phyloP scores from a whole-genome alignment of 2,113 vertebrate genomes.

The Nothobranchius kuhntae region DNA sequence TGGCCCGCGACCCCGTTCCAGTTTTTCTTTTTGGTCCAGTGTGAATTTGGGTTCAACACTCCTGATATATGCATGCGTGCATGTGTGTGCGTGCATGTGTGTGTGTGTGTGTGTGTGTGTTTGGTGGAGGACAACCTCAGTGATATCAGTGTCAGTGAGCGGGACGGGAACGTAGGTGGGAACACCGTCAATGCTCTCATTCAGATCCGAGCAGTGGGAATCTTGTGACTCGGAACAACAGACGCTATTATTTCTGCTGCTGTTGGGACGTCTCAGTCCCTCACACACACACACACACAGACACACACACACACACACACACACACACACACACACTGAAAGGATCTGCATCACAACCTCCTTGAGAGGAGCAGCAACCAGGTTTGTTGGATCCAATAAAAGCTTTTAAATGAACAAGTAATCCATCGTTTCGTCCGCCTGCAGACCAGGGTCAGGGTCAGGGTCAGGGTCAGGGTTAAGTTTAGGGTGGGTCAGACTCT shows the following conservation, averaged over 20 bases:
- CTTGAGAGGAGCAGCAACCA: slow-evolving; percentile 7
- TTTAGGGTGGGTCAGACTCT: too few relatives aligned
- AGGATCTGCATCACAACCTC: not conserved
- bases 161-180: slow-evolving; percentile 34
- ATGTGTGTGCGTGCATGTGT: not conserved
- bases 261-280: slow-evolving; percentile 29
- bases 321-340: not conserved
- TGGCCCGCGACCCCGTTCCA: too few relatives aligned
- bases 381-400: too few relatives aligned
- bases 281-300: slow-evolving; percentile 15
- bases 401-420: too few relatives aligned
- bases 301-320: slow-evolving; percentile 5
- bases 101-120: not conserved
- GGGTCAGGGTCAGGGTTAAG: too few relatives aligned
- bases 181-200: slow-evolving; percentile 68
- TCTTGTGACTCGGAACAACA: slow-evolving; percentile 77
- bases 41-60: too few relatives aligned
- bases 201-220: slow-evolving; percentile 55
- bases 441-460: too few relatives aligned
- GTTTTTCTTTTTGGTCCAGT: too few relatives aligned
- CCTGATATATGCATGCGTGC: too few relatives aligned
- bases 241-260: slow-evolving; percentile 61
- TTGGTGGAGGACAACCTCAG: slow-evolving; percentile 6
- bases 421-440: too few relatives aligned
- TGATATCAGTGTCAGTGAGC: slow-evolving; percentile 45